A percentile compares a stretch with the other conserved stretches of the same genome.
These are phyloP conservation scores for Molorchus minor DNA, from an alignment of 2,888 invertebrate species.

Conservation along the genomic window DNA sequence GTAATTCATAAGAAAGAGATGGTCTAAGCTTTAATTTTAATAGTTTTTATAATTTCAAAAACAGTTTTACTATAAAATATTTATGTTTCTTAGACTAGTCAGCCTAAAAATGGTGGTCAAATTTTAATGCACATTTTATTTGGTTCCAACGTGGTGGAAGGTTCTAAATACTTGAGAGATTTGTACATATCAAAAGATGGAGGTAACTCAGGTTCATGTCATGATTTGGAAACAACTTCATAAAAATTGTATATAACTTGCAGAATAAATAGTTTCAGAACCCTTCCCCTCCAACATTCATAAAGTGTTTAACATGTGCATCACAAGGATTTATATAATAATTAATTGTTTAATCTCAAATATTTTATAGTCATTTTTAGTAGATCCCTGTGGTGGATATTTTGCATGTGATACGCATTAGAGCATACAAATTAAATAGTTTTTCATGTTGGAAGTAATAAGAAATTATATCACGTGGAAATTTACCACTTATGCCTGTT, in stretches of 20 bases:
- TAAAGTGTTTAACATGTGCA: too few species aligned
- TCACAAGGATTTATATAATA: too few species aligned
- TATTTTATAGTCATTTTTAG: too few species aligned
- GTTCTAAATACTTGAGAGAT: constrained; percentile 11
- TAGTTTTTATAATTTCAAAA: constrained; percentile 2
- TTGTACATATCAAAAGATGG: neutral
- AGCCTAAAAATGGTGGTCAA: constrained; percentile 14
- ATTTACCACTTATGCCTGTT: neutral
- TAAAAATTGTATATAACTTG: constrained; percentile 3
- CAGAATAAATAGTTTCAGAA: neutral
- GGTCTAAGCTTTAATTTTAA: constrained; percentile 8
- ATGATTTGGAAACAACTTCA: neutral
- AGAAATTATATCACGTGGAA: too few species aligned
- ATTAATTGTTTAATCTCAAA: too few species aligned
- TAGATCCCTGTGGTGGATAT: too few species aligned
- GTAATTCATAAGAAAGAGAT: constrained; percentile 1
- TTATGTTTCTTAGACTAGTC: constrained; percentile 17
- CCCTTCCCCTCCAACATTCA: neutral
- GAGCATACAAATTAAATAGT: too few species aligned
- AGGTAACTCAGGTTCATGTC: constrained; percentile 1
- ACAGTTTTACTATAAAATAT: constrained; percentile 6
- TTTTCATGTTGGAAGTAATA: too few species aligned
- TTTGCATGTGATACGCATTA: too few species aligned
- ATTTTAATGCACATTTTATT: constrained; percentile 11
- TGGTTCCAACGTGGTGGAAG: constrained; percentile 8